Percentiles rank a stretch among this genome's conserved stretches.
Evolutionary conservation across 2,797 vertebrate species (phyloP).

Genomic region (Echeneis naucrates): DNA sequence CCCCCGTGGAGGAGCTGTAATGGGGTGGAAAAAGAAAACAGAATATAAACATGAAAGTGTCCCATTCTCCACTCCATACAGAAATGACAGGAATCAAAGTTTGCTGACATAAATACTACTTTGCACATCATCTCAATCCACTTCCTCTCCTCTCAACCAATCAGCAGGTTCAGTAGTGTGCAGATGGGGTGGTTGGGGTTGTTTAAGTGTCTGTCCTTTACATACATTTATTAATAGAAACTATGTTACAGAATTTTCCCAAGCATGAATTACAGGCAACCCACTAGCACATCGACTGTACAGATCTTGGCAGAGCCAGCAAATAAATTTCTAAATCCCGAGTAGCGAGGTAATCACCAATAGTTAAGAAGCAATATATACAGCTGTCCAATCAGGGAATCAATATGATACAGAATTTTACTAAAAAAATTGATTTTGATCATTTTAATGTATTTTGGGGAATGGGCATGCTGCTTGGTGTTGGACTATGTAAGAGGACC

Average conservation of each 20-base stretch:
- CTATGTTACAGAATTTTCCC: slow-evolving; percentile 83
- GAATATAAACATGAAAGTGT: slow-evolving; percentile 58
- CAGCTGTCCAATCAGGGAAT: slow-evolving; percentile 78
- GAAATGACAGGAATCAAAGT: slow-evolving; percentile 50
- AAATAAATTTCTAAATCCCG: slow-evolving; percentile 71
- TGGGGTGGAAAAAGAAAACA: slow-evolving; percentile 31
- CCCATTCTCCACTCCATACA: slow-evolving; percentile 59
- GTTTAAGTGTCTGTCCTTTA: slow-evolving; percentile 71
- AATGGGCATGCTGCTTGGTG: slow-evolving; percentile 67
- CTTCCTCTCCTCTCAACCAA: slow-evolving; percentile 59
- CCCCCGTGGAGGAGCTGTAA: slow-evolving; percentile 45
- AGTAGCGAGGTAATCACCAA: slow-evolving; percentile 74
- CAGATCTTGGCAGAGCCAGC: slow-evolving; percentile 74
- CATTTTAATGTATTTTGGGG: slow-evolving; percentile 27
- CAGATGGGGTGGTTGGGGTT: slow-evolving; percentile 46
- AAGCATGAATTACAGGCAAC: slow-evolving; percentile 84
- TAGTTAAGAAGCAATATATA: slow-evolving; percentile 83
- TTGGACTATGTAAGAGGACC: slow-evolving; percentile 66
- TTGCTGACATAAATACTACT: slow-evolving; percentile 70
- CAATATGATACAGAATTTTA: slow-evolving; percentile 75
- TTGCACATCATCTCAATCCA: slow-evolving; percentile 61
- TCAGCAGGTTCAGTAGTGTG: slow-evolving; percentile 75
- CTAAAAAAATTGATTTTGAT: slow-evolving; percentile 41
- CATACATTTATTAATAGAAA: slow-evolving; percentile 86
- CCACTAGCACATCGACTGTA: slow-evolving; percentile 82